Percentiles rank a stretch among this genome's conserved stretches.
phyloP scores from a whole-genome alignment of 2,113 vertebrate genomes.

The Miniopterus natalensis region DNA sequence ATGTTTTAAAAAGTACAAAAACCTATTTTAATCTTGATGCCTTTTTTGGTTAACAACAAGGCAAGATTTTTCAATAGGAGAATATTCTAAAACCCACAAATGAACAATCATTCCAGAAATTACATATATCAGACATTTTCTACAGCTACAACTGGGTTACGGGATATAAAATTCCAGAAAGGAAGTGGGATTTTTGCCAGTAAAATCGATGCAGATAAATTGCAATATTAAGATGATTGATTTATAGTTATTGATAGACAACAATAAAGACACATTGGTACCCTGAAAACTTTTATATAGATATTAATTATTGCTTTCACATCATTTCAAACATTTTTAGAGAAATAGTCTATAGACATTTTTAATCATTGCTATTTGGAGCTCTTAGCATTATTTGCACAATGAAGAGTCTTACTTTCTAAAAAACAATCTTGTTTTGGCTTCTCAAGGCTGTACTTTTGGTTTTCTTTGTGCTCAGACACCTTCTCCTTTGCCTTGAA shows the following conservation, averaged over 20 bases:
- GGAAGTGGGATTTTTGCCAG: not conserved
- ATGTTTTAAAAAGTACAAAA: not conserved
- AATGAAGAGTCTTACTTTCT: not conserved
- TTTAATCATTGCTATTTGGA: not conserved
- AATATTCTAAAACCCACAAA: not conserved
- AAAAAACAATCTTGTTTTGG: not conserved
- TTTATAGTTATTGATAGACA: not conserved
- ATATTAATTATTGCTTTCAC: not conserved
- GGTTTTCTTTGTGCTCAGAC: not conserved
- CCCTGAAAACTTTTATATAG: not conserved
- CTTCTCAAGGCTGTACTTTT: accelerated
- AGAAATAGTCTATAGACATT: not conserved
- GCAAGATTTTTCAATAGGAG: not conserved
- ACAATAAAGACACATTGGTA: not conserved
- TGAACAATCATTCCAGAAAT: not conserved
- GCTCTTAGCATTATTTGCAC: not conserved
- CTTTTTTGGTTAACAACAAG: not conserved
- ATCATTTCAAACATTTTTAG: not conserved
- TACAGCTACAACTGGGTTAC: not conserved
- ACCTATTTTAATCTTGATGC: not conserved
- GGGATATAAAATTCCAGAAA: not conserved
- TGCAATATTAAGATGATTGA: not conserved
- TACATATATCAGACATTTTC: not conserved
- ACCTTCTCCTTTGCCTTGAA: accelerated
- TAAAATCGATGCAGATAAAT: not conserved